Base-by-base conservation (phyloP, 2,113 vertebrate genomes). In the Numida meleagris region DNA sequence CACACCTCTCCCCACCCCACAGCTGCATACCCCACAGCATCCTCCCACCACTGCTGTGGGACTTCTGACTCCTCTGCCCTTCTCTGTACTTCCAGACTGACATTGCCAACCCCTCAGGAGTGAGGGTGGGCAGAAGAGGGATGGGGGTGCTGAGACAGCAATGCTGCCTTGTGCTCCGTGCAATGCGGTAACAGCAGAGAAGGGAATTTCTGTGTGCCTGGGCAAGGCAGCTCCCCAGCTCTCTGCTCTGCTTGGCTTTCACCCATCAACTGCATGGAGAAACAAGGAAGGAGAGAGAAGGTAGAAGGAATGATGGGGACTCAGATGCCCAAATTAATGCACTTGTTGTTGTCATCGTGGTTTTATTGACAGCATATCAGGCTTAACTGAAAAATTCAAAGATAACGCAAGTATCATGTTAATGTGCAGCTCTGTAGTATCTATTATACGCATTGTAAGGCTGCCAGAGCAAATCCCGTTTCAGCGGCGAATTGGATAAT, bases 401-500 rank as follows among this genome's bases (percentile, higher is more conserved):
- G 75, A 55, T 71, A 89, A 93, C 61, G 62, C 24, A 79, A 81
- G 59, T 34, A 81, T 87, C 85, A 45, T 24, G 50, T 62, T 88
- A 92, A 93, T 59, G 45, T 72, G 42, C 86, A 82, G 33, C 65
- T 95, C 93, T 74, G 25, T 58, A 29, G 48, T 48, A 27, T 25
- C 45, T 59, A 58, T 80, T 80, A 75, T 10, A 59, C 61, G 58
- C 77, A 76, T 68, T 86, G 51, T 40, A 66, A 96, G 90, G 91
- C 89, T 96, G 90, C 78, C 93, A 95, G 88, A 97, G 92, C 87
- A 95, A 96, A 96, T 91, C 93, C 91, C 45, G 65, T 94, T 95
- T 91, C 95, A 90, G 73, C 73, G 34, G 93, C 77, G 96, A 97
- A 94, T 43, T 94, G 91, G 89, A 93, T 97, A 94, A 95, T 78